Percentiles rank a stretch among this genome's conserved stretches.
These are phyloP conservation scores for Urocyon cinereoargenteus DNA, from an alignment of 2,797 vertebrate genomes.

Conservation along the genomic window DNA sequence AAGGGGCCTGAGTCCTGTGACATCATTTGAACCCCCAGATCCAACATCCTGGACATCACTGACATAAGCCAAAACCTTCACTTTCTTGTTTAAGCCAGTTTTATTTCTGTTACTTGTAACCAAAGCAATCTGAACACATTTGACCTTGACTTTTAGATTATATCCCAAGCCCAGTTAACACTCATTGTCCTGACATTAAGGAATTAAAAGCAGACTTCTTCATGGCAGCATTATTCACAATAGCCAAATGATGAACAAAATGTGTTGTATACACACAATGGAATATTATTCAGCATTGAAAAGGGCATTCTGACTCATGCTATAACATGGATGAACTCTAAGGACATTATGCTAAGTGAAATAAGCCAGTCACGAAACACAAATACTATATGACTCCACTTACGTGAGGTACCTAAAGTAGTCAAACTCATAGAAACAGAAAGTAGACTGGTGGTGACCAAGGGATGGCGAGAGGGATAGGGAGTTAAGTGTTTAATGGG, in stretches of 20 bases:
- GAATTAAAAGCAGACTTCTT: not conserved
- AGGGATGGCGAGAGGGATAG: no score
- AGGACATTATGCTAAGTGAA: not conserved
- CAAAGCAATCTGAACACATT: not conserved
- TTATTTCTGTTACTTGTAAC: not conserved
- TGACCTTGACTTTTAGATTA: not conserved
- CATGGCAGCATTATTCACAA: not conserved
- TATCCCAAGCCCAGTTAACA: not conserved
- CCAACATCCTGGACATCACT: not conserved
- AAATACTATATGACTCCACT: not conserved
- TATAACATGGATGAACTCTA: not conserved
- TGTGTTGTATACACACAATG: not conserved
- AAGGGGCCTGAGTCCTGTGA: not conserved
- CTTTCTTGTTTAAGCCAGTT: not conserved
- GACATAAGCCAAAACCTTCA: not conserved
- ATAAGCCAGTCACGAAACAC: not conserved
- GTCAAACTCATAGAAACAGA: not conserved
- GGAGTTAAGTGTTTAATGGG: not conserved
- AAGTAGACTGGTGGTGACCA: not conserved
- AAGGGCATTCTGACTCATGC: not conserved
- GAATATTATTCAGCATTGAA: not conserved
- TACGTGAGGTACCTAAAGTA: not conserved
- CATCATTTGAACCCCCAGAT: not conserved
- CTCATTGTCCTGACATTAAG: not conserved
- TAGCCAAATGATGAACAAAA: not conserved